Evolutionary conservation across 2,888 invertebrate genomes (phyloP), one percentile per base, ranked within the genome.

Genomic region (Baronia brevicornis): DNA sequence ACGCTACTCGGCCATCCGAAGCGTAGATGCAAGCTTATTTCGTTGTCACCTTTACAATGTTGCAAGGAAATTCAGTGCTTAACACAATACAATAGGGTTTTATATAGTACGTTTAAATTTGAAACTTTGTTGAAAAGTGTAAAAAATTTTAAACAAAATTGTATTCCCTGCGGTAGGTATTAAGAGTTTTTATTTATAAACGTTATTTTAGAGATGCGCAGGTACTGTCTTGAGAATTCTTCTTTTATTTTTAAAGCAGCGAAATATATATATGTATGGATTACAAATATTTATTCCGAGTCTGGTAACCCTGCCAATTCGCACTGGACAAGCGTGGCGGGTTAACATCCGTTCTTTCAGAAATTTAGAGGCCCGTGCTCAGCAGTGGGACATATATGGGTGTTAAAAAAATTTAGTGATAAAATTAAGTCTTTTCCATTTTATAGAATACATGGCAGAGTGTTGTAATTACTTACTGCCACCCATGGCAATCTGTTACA

Each of bases 11-110:
- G n/a, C n/a, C n/a, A n/a, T n/a, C n/a, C n/a, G n/a, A n/a, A n/a
- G n/a, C n/a, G n/a, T n/a, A n/a, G n/a, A n/a, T n/a, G n/a, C 18
- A 15, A 20, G 36, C 36, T 36, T 28, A 36, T 36, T 36, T 36
- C 24, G 24, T 28, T 36, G 23, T 36, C 28, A 31, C 36, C 30
- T 36, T 31, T 10, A 8, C n/a, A 9, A 18, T 5, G 6, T 13
- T 2, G 8, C 31, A 27, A 8, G 14, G 14, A 36, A 27, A 11
- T 21, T 31, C 27, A 6, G 3, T 18, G 3, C 4, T 31, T 18
- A 14, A 1, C 0, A 3, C 5, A 4, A 7, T 12, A 1, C 1
- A 1, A 10, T 23, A 31, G 10, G 10, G 22, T 3, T 10, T 12
- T 1, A 31, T 23, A 23, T 31, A 27, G 31, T 5, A 2, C n/a